These are phyloP conservation scores for Cerastoderma edule DNA, from an alignment of 2,888 invertebrate genomes.

Conservation along the genomic window DNA sequence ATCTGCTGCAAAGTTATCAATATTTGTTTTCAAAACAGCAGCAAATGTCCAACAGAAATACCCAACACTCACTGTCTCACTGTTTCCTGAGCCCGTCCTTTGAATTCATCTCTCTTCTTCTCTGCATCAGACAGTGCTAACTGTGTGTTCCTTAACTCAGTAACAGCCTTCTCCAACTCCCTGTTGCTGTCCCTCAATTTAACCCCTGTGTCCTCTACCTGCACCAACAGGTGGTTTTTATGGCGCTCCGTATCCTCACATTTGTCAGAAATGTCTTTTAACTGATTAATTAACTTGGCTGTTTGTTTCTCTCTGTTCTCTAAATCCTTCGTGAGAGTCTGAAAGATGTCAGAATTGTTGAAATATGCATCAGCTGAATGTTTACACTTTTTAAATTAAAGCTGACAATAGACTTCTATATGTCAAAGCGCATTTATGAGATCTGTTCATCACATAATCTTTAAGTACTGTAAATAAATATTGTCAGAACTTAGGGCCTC, in stretches of 20 bases:
- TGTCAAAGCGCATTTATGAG: too few species aligned
- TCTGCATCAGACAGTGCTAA: slow-evolving; percentile 74
- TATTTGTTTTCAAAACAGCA: too few species aligned
- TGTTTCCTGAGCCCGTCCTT: slow-evolving; percentile 80
- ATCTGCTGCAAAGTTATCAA: too few species aligned
- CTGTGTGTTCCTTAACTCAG: slow-evolving; percentile 75
- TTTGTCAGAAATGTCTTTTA: slow-evolving; percentile 77
- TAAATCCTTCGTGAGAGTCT: slow-evolving; percentile 80
- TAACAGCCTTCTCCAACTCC: slow-evolving; percentile 73
- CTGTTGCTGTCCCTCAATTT: slow-evolving; percentile 73
- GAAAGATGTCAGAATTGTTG: slow-evolving; percentile 38
- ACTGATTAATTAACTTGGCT: slow-evolving; percentile 76
- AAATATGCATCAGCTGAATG: too few species aligned
- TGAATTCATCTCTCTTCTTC: slow-evolving; percentile 79
- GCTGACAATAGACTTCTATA: too few species aligned
- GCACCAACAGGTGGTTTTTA: slow-evolving; percentile 68
- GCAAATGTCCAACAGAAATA: too few species aligned
- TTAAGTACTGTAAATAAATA: too few species aligned
- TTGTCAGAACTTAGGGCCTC: too few species aligned
- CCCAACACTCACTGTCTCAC: slow-evolving; percentile 82
- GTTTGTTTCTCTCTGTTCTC: slow-evolving; percentile 76
- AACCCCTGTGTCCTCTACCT: slow-evolving; percentile 75
- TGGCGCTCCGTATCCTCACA: slow-evolving; percentile 76
- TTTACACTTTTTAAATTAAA: too few species aligned
- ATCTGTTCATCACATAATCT: too few species aligned